phyloP scores from a whole-genome alignment of 2,113 vertebrate genomes.

The Leucosticte australis region DNA sequence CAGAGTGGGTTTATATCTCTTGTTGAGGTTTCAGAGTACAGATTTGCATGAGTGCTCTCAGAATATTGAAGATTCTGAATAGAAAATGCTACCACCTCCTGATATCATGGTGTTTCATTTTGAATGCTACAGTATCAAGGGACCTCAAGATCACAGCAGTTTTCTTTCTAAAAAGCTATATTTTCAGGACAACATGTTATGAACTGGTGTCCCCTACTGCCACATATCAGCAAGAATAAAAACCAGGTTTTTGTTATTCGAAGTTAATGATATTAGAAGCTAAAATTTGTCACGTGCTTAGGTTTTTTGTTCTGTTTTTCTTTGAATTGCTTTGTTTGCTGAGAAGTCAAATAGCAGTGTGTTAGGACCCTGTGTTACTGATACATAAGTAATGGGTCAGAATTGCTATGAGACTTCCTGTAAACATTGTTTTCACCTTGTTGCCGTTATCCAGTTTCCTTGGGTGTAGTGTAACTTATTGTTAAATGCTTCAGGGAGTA shows the following conservation, averaged over 20 bases:
- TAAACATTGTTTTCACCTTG: neutral
- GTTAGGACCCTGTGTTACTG: neutral
- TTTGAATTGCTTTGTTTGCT: neutral
- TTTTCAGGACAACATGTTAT: neutral
- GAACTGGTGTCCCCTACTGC: neutral
- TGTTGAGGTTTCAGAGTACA: neutral
- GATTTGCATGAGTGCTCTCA: neutral
- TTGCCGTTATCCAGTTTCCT: neutral
- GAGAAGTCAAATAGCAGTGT: neutral
- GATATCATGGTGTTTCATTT: neutral
- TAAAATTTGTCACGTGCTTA: rapidly evolving
- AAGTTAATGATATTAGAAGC: neutral
- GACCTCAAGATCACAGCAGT: neutral
- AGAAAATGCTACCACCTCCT: neutral
- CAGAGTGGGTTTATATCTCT: neutral
- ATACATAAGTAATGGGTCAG: neutral
- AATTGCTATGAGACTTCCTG: neutral
- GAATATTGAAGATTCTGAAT: neutral
- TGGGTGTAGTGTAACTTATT: neutral
- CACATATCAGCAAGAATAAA: neutral
- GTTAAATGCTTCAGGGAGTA: neutral
- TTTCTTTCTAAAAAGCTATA: neutral
- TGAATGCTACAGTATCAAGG: neutral
- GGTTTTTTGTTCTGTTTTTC: neutral
- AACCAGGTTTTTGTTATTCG: neutral